Evolutionary conservation across 2,888 invertebrate genomes (phyloP), one percentile per base, ranked within the genome.

Genomic region (Conops quadrifasciatus): DNA sequence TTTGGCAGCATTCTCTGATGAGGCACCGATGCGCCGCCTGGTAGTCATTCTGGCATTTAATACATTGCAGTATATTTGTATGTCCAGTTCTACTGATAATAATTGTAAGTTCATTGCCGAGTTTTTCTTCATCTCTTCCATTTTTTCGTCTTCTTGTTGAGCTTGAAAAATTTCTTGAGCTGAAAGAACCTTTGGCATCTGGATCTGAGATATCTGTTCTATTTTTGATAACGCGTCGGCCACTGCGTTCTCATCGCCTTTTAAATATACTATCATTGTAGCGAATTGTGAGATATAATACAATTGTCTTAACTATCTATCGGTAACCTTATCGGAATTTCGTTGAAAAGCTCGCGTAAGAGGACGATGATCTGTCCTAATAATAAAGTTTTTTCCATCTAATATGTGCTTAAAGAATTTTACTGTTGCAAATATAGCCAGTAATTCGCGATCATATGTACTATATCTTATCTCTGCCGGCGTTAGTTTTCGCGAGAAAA

Each of bases 31-130:
- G n/a, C n/a, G n/a, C n/a, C n/a, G n/a, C n/a, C n/a, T n/a, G n/a
- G n/a, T n/a, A n/a, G n/a, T n/a, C 58, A 56, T 45, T 74, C 69
- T 45, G 45, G 11, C 45, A 45, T 45, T 45, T 45, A 15, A 45
- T 13, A 45, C 45, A 45, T 45, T 45, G 15, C 45, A 45, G 45
- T 45, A 45, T 13, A 45, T 45, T 45, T 45, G n/a, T n/a, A n/a
- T n/a, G n/a, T n/a, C n/a, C n/a, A n/a, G n/a, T n/a, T n/a, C n/a
- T n/a, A n/a, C n/a, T 45, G 45, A 45, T 45, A 45, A 45, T 45
- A 45, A 15, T 15, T 45, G 45, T 45, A 45, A 45, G 45, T 45
- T 45, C 45, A 45, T 45, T 15, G 45, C 45, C 9, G 45, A 45
- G 45, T 45, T 45, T 45, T 1, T 45, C 15, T 9, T 45, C 45